Evolutionary conservation across 1,140 invertebrate genomes (phyloP).

Genomic region (Sinonovacula constricta): DNA sequence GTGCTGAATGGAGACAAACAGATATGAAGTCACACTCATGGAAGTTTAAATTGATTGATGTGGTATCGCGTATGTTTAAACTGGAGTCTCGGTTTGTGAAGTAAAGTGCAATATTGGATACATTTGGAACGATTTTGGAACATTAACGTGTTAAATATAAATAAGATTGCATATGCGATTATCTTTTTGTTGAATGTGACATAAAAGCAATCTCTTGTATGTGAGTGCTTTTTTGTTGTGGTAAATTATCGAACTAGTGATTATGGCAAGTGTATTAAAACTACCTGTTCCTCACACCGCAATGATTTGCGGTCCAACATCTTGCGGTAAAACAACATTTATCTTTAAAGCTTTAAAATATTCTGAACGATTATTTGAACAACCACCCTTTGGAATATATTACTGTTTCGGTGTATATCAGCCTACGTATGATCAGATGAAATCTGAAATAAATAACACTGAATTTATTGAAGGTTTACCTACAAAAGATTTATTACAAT

Average conservation of each 20-base stretch:
- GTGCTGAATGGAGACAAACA: constrained; percentile 15
- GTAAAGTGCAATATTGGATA: background rate
- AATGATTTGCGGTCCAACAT: background rate
- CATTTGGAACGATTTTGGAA: no score
- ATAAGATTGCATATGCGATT: no score
- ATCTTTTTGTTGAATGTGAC: background rate
- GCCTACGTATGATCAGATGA: constrained; percentile 33
- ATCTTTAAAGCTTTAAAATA: background rate
- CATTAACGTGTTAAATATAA: no score
- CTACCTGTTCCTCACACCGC: background rate
- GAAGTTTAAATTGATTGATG: constrained; percentile 1
- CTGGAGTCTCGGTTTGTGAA: background rate
- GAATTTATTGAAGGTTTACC: constrained; percentile 41
- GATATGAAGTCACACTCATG: background rate
- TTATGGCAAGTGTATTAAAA: background rate
- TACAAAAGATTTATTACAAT: constrained; percentile 29
- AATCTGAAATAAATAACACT: background rate
- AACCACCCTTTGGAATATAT: background rate
- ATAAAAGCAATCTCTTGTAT: background rate
- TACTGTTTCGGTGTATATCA: constrained; percentile 18
- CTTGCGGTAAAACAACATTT: background rate
- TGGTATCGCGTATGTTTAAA: background rate
- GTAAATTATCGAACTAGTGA: background rate
- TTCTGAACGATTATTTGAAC: background rate
- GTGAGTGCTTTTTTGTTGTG: background rate